Evolutionary conservation across 2,797 vertebrate genomes (phyloP).

Genomic region (Lutra lutra): DNA sequence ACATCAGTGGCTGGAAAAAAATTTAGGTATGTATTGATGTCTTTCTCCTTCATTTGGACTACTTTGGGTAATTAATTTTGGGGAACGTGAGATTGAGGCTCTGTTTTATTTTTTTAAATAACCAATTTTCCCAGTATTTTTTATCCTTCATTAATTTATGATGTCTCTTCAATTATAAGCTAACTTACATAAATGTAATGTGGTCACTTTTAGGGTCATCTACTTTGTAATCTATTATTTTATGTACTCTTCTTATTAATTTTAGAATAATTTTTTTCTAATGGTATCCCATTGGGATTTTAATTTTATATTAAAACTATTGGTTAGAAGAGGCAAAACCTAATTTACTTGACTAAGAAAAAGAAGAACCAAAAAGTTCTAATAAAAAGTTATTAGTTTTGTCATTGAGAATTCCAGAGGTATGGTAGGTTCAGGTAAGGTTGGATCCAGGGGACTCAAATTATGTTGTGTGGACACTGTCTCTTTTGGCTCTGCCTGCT

Average conservation of each 20-base stretch:
- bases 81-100: not conserved
- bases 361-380: not conserved
- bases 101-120: slow-evolving; percentile 1
- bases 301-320: slow-evolving; percentile 4
- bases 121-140: slow-evolving; percentile 7
- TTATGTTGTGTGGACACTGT: not conserved
- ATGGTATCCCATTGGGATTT: not conserved
- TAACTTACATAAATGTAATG: not conserved
- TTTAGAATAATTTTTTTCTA: not conserved
- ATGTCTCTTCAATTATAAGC: slow-evolving; percentile 28
- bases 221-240: slow-evolving; percentile 14
- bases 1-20: slow-evolving; percentile 95
- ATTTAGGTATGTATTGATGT: slow-evolving; percentile 87
- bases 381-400: not conserved
- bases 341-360: slow-evolving; percentile 14
- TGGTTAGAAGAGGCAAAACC: not conserved
- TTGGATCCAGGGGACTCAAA: not conserved
- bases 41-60: not conserved
- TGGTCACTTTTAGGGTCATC: not conserved
- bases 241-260: slow-evolving; percentile 31
- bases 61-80: not conserved
- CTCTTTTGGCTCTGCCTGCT: not conserved
- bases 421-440: not conserved
- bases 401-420: not conserved
- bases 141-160: not conserved